Evolutionary conservation across 2,888 invertebrate species (phyloP).

Genomic region (Oscheius myriophilus): DNA sequence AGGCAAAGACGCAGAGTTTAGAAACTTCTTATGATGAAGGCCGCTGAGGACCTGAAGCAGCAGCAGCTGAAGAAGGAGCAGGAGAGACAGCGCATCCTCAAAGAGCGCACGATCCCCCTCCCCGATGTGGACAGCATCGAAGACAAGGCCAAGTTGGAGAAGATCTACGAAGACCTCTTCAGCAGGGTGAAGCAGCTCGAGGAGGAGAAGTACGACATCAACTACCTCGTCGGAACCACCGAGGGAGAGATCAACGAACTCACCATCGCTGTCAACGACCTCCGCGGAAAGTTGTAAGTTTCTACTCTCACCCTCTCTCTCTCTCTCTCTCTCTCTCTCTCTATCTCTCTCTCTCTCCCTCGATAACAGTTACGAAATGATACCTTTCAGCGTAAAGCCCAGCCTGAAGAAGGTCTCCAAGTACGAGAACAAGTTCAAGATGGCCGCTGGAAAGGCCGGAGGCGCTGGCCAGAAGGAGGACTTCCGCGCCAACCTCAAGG

Average conservation of each 20-base stretch:
- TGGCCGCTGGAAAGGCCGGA: constrained; percentile 42
- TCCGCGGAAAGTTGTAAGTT: constrained; percentile 91
- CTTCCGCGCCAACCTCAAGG: constrained; percentile 98
- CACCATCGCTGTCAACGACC: constrained; percentile 98
- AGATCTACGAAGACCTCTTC: constrained; percentile 71
- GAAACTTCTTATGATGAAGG: constrained; percentile 99
- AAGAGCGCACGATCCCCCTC: constrained; percentile 91
- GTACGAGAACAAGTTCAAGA: constrained; percentile 86
- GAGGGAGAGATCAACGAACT: constrained; percentile 87
- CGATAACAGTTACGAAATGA: neutral
- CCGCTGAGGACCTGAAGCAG: constrained; percentile 97
- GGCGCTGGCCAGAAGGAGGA: constrained; percentile 79
- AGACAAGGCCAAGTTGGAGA: constrained; percentile 78
- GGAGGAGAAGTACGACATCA: constrained; percentile 86
- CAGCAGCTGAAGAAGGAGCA: constrained; percentile 98
- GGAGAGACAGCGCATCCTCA: constrained; percentile 80
- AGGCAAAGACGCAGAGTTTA: constrained; percentile 72
- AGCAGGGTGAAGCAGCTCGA: constrained; percentile 76
- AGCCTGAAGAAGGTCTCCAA: constrained; percentile 96
- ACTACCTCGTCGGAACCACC: constrained; percentile 84
- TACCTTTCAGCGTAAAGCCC: constrained; percentile 57
- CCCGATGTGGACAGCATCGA: constrained; percentile 83
- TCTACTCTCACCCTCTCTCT: neutral
- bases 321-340: neutral
- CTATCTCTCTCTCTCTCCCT: neutral